Conservation (phyloP, 2,888 invertebrate species). For the Leptopterna dolabrata region DNA sequence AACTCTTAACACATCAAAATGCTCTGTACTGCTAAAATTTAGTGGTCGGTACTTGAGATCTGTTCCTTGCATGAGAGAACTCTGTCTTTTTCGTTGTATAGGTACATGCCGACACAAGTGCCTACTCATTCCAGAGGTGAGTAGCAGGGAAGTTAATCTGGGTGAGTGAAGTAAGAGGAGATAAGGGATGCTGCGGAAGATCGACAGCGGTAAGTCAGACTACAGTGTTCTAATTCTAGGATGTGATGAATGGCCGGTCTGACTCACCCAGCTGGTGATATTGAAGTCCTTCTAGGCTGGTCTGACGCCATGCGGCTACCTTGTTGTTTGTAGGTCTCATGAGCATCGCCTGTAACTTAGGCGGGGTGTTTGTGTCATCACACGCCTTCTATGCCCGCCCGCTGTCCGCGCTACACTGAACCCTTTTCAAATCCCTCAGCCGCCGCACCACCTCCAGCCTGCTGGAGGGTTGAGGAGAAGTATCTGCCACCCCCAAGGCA, state of each 20-base stretch:
- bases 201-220: background rate
- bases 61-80: too few relatives aligned
- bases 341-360: constrained; percentile 48
- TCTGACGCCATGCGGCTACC: constrained; percentile 52
- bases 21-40: too few relatives aligned
- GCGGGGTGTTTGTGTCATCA: constrained; percentile 42
- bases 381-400: constrained; percentile 46
- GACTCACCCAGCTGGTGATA: constrained; percentile 51
- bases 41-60: too few relatives aligned
- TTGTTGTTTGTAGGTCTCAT: constrained; percentile 53
- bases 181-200: constrained; percentile 45
- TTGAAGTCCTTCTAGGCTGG: constrained; percentile 53
- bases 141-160: background rate
- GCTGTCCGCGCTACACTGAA: constrained; percentile 45
- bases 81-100: too few relatives aligned
- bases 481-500: background rate
- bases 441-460: constrained; percentile 4
- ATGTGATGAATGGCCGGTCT: background rate
- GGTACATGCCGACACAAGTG: too few relatives aligned
- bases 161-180: background rate
- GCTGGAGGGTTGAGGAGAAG: constrained; percentile 2
- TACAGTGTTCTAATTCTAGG: background rate
- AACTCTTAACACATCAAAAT: too few relatives aligned
- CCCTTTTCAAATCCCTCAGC: background rate
- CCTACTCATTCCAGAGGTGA: background rate